Conservation (phyloP, 2,888 invertebrate genomes). For the Eupithecia vulgata region DNA sequence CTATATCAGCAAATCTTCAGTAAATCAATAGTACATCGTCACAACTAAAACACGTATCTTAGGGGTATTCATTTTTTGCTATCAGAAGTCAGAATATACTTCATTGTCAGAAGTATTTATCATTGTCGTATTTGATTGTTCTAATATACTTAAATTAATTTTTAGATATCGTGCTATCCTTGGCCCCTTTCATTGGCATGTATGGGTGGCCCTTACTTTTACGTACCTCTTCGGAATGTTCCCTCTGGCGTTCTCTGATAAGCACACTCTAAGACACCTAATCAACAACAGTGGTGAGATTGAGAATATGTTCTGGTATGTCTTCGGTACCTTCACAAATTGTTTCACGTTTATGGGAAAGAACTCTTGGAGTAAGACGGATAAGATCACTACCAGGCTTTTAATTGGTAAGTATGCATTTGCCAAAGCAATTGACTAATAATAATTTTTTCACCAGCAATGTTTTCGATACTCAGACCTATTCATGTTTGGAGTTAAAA, state of each 20-base stretch:
- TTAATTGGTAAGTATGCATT: slow-evolving; percentile 84
- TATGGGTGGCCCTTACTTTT: slow-evolving; percentile 89
- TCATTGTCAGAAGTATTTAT: too few relatives aligned
- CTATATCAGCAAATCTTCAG: too few relatives aligned
- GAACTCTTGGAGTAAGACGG: slow-evolving; percentile 88
- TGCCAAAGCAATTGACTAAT: not conserved
- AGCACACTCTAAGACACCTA: slow-evolving; percentile 86
- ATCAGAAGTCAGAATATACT: too few relatives aligned
- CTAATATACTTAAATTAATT: not conserved
- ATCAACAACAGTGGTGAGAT: slow-evolving; percentile 88
- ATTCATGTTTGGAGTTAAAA: too few relatives aligned
- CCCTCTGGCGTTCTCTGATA: slow-evolving; percentile 89
- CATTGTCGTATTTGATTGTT: too few relatives aligned
- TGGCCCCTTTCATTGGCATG: slow-evolving; percentile 92
- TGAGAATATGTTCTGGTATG: slow-evolving; percentile 94
- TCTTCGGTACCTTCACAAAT: slow-evolving; percentile 93
- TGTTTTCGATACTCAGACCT: too few relatives aligned
- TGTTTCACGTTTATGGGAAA: slow-evolving; percentile 88
- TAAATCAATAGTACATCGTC: too few relatives aligned
- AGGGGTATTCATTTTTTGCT: too few relatives aligned
- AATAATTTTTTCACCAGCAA: not conserved
- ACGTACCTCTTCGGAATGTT: slow-evolving; percentile 90
- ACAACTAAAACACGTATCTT: too few relatives aligned
- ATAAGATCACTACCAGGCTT: slow-evolving; percentile 87
- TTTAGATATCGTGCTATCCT: slow-evolving; percentile 90